A percentile compares a stretch with the other conserved stretches of the same genome.
Evolutionary conservation across 2,797 vertebrate genomes (phyloP).

Genomic region (Xenopus petersii): DNA sequence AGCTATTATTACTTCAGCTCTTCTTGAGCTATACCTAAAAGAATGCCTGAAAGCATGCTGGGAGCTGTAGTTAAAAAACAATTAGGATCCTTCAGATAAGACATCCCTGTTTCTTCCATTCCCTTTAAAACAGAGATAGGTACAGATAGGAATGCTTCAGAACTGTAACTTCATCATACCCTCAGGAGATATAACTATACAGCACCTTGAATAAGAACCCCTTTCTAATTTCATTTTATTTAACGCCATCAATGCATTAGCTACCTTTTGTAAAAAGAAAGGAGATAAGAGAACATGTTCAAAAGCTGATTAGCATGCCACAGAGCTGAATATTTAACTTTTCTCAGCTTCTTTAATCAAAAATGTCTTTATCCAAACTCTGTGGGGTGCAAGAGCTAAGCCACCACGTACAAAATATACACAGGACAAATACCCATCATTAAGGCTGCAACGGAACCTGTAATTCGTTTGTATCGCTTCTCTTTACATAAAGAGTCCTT

Average conservation of each 20-base stretch:
- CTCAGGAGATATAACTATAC: too few species aligned
- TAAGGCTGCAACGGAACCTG: slow-evolving; percentile 31
- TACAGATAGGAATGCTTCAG: too few species aligned
- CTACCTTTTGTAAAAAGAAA: not conserved
- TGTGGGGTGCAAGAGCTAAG: slow-evolving; percentile 15
- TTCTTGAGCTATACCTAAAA: too few species aligned
- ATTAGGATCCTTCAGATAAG: too few species aligned
- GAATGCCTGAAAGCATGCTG: too few species aligned
- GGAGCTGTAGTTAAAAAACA: too few species aligned
- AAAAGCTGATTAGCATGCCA: slow-evolving; percentile 7
- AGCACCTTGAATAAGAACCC: too few species aligned
- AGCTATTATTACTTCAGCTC: too few species aligned
- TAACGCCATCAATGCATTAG: not conserved
- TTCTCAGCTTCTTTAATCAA: slow-evolving; percentile 31
- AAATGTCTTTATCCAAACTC: slow-evolving; percentile 28
- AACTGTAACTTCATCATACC: too few species aligned
- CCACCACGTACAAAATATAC: slow-evolving; percentile 23
- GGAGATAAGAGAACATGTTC: slow-evolving; percentile 7
- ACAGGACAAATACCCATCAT: slow-evolving; percentile 22
- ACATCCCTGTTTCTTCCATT: too few species aligned
- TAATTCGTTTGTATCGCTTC: slow-evolving; percentile 30
- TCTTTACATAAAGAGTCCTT: slow-evolving; percentile 29
- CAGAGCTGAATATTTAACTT: slow-evolving; percentile 6
- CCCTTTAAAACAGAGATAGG: too few species aligned
- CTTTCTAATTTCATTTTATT: not conserved